Conservation (phyloP, 2,797 vertebrate genomes). For the Decapterus maruadsi region DNA sequence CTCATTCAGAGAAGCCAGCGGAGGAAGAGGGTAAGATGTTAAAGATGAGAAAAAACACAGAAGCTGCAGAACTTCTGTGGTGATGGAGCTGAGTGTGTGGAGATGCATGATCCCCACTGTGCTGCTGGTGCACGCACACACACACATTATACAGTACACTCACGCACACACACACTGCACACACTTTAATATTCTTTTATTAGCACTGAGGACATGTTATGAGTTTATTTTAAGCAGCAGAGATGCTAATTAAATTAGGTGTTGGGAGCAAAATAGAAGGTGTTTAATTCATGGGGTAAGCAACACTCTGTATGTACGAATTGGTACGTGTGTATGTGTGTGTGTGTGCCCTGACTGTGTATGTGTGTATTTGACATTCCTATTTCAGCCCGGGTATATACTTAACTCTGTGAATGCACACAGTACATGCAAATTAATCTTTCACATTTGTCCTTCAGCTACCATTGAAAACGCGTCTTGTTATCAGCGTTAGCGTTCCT, state of each 20-base stretch:
- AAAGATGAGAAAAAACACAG: slow-evolving; percentile 67
- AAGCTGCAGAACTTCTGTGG: slow-evolving; percentile 76
- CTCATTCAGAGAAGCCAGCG: slow-evolving; percentile 67
- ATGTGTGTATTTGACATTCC: slow-evolving; percentile 29
- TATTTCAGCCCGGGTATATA: slow-evolving; percentile 24
- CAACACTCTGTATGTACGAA: slow-evolving; percentile 1
- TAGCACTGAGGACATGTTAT: slow-evolving; percentile 28
- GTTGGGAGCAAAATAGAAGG: slow-evolving; percentile 37
- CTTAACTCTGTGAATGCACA: slow-evolving; percentile 22
- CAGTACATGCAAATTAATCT: slow-evolving; percentile 46
- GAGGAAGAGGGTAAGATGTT: slow-evolving; percentile 79
- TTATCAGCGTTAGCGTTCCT: slow-evolving; percentile 20
- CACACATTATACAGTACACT: slow-evolving; percentile 12
- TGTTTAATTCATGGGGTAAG: slow-evolving; percentile 59
- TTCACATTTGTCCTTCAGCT: slow-evolving; percentile 50
- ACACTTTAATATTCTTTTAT: slow-evolving; percentile 28
- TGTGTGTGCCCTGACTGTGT: slow-evolving; percentile 1
- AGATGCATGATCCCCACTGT: slow-evolving; percentile 61
- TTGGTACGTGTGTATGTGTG: slow-evolving; percentile 1
- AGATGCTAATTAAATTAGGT: slow-evolving; percentile 54
- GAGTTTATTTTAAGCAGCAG: slow-evolving; percentile 39
- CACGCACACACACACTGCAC: slow-evolving; percentile 15
- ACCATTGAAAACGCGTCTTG: slow-evolving; percentile 10
- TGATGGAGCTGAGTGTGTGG: slow-evolving; percentile 65
- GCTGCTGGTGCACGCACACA: slow-evolving; percentile 17